phyloP scores from a whole-genome alignment of 1,140 invertebrate species.

The Papilio helenus region DNA sequence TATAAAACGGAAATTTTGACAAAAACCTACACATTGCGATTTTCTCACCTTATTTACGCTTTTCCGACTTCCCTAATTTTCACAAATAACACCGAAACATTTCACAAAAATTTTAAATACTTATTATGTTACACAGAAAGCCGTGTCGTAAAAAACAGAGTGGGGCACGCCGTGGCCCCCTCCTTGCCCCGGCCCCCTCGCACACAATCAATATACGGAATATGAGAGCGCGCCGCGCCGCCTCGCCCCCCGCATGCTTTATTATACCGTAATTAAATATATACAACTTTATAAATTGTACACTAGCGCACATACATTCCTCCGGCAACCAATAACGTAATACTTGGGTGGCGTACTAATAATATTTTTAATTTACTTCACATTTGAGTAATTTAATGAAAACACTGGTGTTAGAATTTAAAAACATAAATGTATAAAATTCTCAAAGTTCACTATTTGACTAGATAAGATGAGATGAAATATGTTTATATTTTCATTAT shows the following conservation, averaged over 20 bases:
- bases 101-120: conserved; percentile 83
- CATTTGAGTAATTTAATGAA: conserved; percentile 34
- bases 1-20: conserved; percentile 66
- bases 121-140: conserved; percentile 83
- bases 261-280: conserved; percentile 83
- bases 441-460: conserved; percentile 6
- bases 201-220: conserved; percentile 83
- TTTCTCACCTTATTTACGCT: conserved; percentile 77
- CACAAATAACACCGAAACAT: conserved; percentile 82
- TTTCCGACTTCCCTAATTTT: conserved; percentile 79
- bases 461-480: not conserved
- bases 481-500: not conserved
- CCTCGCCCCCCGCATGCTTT: conserved; percentile 81
- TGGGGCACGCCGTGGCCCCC: conserved; percentile 81
- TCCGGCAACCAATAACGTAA: conserved; percentile 43
- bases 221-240: conserved; percentile 82
- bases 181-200: conserved; percentile 79
- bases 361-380: conserved; percentile 42
- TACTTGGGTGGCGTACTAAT: conserved; percentile 41
- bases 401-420: conserved; percentile 22
- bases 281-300: conserved; percentile 81
- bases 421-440: conserved; percentile 3
- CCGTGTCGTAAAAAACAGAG: conserved; percentile 83
- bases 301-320: conserved; percentile 56
- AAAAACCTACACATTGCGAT: conserved; percentile 62